Evolutionary conservation across 2,888 invertebrate species (phyloP).

Genomic region (Axea sp.): DNA sequence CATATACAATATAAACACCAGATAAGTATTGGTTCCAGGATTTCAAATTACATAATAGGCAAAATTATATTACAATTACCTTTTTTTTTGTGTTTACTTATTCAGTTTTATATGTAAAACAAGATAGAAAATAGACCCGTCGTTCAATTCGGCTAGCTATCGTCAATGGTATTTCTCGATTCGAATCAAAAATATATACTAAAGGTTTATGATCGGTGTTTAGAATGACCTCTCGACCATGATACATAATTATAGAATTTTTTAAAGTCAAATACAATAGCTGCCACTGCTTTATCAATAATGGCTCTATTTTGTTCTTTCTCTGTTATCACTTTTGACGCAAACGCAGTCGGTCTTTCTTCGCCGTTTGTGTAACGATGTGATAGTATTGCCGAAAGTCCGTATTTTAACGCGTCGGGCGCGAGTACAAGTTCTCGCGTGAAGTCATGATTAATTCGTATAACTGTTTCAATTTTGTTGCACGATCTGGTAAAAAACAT

Average conservation of each 20-base stretch:
- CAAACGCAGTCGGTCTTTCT: slow-evolving; percentile 62
- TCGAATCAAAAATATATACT: not conserved
- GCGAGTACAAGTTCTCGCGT: too few relatives aligned
- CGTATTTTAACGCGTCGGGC: slow-evolving; percentile 36
- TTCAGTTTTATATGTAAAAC: slow-evolving; percentile 1
- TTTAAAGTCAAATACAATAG: slow-evolving; percentile 63
- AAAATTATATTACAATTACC: too few relatives aligned
- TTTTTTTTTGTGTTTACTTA: too few relatives aligned
- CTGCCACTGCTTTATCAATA: slow-evolving; percentile 65
- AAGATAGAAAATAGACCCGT: slow-evolving; percentile 9
- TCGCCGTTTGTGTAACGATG: slow-evolving; percentile 48
- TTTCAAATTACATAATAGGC: too few relatives aligned
- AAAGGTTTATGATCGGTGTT: slow-evolving; percentile 6
- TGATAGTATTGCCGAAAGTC: slow-evolving; percentile 46
- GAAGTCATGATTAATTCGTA: too few relatives aligned
- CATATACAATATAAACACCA: too few relatives aligned
- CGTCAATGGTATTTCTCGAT: not conserved
- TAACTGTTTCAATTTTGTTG: too few relatives aligned
- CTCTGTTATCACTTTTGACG: slow-evolving; percentile 56
- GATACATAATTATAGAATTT: slow-evolving; percentile 61
- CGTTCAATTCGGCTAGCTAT: slow-evolving; percentile 1
- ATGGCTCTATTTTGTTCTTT: slow-evolving; percentile 59
- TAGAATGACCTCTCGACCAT: not conserved
- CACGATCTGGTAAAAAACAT: too few relatives aligned
- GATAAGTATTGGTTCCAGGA: too few relatives aligned